Conservation (phyloP, 2,888 invertebrate species). For the Drosophila borborema region DNA sequence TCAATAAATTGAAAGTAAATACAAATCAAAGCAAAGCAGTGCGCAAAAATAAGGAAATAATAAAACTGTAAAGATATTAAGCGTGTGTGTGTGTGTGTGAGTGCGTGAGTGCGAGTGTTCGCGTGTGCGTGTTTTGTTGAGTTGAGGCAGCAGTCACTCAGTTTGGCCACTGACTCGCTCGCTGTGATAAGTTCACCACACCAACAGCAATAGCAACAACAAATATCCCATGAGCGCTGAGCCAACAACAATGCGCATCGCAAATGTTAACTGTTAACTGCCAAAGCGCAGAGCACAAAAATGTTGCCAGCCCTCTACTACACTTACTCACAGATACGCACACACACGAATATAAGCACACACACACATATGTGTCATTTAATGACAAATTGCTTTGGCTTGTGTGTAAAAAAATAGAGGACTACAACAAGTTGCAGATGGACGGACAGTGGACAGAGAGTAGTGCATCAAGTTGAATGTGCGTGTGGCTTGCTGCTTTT, state of each 20-base stretch:
- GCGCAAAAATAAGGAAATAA: constrained; percentile 26
- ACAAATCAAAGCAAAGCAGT: constrained; percentile 20
- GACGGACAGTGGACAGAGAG: constrained; percentile 35
- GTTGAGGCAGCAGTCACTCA: constrained; percentile 40
- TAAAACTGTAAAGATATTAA: constrained; percentile 34
- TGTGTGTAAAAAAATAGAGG: constrained; percentile 14
- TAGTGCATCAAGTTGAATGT: constrained; percentile 39
- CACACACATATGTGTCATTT: constrained; percentile 17
- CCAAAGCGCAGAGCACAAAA: constrained; percentile 38
- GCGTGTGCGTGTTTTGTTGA: constrained; percentile 13
- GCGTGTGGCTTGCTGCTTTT: constrained; percentile 1
- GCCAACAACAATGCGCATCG: constrained; percentile 59
- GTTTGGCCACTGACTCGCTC: constrained; percentile 28
- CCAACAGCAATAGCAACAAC: constrained; percentile 18
- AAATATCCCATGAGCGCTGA: constrained; percentile 27
- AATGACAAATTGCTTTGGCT: constrained; percentile 57
- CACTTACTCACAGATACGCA: constrained; percentile 19
- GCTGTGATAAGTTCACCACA: constrained; percentile 59
- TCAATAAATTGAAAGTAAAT: constrained; percentile 18
- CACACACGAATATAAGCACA: neutral
- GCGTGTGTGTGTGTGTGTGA: constrained; percentile 1
- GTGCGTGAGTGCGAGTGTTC: constrained; percentile 10
- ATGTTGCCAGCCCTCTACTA: constrained; percentile 43
- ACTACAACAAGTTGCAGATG: constrained; percentile 63
- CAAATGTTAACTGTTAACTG: constrained; percentile 60